Conservation (phyloP, 2,888 invertebrate genomes). For the Acheta domesticus region DNA sequence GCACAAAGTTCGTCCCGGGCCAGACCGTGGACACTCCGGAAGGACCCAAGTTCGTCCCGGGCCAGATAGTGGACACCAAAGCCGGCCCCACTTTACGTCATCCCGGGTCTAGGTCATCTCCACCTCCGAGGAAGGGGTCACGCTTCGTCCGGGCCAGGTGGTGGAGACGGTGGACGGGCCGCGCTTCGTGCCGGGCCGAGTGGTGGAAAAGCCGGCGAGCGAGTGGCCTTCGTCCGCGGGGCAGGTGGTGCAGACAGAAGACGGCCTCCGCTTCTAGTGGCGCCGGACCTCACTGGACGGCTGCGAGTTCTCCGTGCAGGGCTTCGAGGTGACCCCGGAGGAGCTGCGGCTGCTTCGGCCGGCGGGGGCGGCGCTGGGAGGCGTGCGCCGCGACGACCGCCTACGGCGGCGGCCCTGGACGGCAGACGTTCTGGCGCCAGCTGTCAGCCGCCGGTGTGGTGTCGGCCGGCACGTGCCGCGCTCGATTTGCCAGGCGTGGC, state of each 20-base stretch:
- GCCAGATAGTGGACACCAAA: conserved; percentile 71
- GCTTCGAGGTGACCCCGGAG: conserved; percentile 57
- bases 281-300: conserved; percentile 64
- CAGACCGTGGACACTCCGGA: conserved; percentile 69
- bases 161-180: conserved; percentile 69
- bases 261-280: conserved; percentile 62
- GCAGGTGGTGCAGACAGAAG: conserved; percentile 52
- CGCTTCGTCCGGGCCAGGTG: conserved; percentile 66
- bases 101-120: conserved; percentile 73
- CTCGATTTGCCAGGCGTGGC: conserved; percentile 62
- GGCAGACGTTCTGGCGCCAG: conserved; percentile 62
- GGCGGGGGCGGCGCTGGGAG: conserved; percentile 43
- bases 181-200: conserved; percentile 56
- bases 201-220: conserved; percentile 51
- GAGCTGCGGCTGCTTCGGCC: conserved; percentile 49
- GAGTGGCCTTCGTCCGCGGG: conserved; percentile 52
- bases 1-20: conserved; percentile 65
- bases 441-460: conserved; percentile 67
- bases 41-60: conserved; percentile 72
- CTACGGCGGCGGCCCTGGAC: conserved; percentile 62
- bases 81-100: conserved; percentile 72
- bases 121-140: conserved; percentile 59
- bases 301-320: conserved; percentile 67
- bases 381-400: conserved; percentile 55
- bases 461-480: conserved; percentile 61